phyloP scores from a whole-genome alignment of 92 coral and sea anemone species.

The Bergia sp. region DNA sequence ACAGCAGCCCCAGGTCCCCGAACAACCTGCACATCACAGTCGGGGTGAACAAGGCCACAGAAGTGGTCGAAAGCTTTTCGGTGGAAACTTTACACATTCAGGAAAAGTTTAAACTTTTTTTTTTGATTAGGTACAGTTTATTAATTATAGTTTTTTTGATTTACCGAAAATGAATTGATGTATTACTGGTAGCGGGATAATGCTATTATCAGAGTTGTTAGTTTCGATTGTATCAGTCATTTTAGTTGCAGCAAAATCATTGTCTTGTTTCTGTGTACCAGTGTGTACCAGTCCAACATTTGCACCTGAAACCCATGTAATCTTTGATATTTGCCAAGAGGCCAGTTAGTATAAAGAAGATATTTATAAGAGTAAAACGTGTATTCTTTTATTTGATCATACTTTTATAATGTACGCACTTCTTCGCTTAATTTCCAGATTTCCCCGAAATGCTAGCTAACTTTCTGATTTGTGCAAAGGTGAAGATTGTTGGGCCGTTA shows the following conservation, averaged over 20 bases:
- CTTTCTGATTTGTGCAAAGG: not conserved
- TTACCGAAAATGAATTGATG: not conserved
- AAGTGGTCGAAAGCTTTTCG: too few species aligned
- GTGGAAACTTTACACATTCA: too few species aligned
- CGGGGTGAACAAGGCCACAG: too few species aligned
- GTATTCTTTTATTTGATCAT: not conserved
- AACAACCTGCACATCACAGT: too few species aligned
- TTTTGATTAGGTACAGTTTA: too few species aligned
- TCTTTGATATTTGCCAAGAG: not conserved
- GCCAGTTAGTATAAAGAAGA: not conserved
- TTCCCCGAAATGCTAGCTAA: too few species aligned
- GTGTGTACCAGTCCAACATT: not conserved
- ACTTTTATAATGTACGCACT: not conserved
- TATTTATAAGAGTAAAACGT: conserved; percentile 13
- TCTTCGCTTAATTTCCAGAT: not conserved
- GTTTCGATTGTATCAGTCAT: not conserved
- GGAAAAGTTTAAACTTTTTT: too few species aligned
- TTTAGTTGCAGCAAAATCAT: not conserved
- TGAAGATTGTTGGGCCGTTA: not conserved
- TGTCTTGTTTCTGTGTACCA: not conserved
- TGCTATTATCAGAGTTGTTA: not conserved
- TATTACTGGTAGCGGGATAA: not conserved
- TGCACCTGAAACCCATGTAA: not conserved
- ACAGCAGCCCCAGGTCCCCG: too few species aligned
- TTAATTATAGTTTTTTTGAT: too few species aligned